Evolutionary conservation across 2,888 invertebrate genomes (phyloP), one percentile per base, ranked within the genome.

Genomic region (Carterocephalus palaemon): DNA sequence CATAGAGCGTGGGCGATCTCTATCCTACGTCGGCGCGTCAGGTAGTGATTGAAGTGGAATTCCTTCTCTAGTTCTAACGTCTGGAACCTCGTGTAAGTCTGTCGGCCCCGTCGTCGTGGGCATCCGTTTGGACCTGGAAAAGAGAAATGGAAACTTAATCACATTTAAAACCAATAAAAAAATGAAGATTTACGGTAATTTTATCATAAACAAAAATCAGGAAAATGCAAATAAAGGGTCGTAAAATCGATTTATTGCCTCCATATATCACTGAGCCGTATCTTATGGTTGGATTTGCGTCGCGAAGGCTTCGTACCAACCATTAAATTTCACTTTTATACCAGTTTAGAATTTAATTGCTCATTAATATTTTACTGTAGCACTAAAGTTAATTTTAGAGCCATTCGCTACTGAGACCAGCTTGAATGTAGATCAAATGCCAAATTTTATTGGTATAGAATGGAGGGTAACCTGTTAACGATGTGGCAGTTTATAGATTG

Each of bases 1-100:
- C 97, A 96, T 49, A 98, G 92, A 45, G 96, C 96, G 83, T 98
- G 97, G 31, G 98, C 97, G 64, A 98, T 98, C 87, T 98, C 98
- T 88, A 98, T 97, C 88, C 98, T 91, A 81, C 98, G 92, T 77
- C 98, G 91, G 75, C 98, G 91, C 64, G 98, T 98, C 81, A 98
- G 90, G 86, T 98, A 98, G 76, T 97, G 97, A 88, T 98, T 98
- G 89, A 97, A 97, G 77, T 98, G 96, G 89, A 98, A 98, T 89
- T 98, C 98, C 87, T 98, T 98, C 85, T 98, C 98, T 84, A 98
- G 90, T 80, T 98, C 98, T 86, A 98, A 89, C 13, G 98, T 98
- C 87, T 99, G 98, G 91, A 98, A 97, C 70, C 98, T 93, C 57
- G 98, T 98, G 90, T 98, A 98, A 9, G 98, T 98, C 88, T 98